Percentiles rank a stretch among this genome's conserved stretches.
Conservation (phyloP, 2,797 vertebrate species). For the Cirrhinus mrigala region DNA sequence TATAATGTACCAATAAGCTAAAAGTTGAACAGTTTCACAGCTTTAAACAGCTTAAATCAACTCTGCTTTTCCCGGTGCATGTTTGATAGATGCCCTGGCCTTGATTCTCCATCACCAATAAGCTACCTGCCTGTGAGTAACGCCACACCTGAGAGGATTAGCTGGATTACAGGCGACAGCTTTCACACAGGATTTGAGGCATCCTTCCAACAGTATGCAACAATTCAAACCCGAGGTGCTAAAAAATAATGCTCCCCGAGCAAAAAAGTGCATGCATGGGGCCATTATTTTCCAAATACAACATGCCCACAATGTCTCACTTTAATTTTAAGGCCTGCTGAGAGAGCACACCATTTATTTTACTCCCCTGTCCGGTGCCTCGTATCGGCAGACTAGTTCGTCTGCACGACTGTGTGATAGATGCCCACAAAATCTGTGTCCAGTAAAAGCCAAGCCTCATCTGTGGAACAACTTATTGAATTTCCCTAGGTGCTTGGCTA, state of each 20-base stretch:
- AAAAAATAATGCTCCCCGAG: conserved; percentile 19
- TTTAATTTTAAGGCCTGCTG: conserved; percentile 49
- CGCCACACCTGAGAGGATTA: conserved; percentile 59
- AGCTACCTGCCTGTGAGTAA: conserved; percentile 42
- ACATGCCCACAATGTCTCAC: conserved; percentile 37
- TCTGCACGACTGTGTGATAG: conserved; percentile 47
- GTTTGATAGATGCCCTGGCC: conserved; percentile 35
- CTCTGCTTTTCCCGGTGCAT: background rate
- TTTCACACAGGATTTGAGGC: conserved; percentile 49
- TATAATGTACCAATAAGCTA: background rate
- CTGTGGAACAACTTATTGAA: conserved; percentile 59
- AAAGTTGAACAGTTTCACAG: background rate
- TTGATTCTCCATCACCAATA: conserved; percentile 51
- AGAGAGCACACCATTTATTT: conserved; percentile 49
- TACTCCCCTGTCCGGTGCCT: conserved; percentile 8
- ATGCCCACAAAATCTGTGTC: conserved; percentile 54
- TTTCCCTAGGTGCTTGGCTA: conserved; percentile 61
- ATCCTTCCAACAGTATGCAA: conserved; percentile 30
- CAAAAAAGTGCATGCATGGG: conserved; percentile 15
- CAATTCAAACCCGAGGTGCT: conserved; percentile 25
- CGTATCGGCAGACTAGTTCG: conserved; percentile 52
- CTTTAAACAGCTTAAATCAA: conserved; percentile 4
- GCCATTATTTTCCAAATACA: conserved; percentile 35
- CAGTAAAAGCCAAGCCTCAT: conserved; percentile 56
- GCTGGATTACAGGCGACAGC: conserved; percentile 47